These are phyloP conservation scores for Thereva nobilitata DNA, from an alignment of 2,888 invertebrate genomes.

Conservation along the genomic window DNA sequence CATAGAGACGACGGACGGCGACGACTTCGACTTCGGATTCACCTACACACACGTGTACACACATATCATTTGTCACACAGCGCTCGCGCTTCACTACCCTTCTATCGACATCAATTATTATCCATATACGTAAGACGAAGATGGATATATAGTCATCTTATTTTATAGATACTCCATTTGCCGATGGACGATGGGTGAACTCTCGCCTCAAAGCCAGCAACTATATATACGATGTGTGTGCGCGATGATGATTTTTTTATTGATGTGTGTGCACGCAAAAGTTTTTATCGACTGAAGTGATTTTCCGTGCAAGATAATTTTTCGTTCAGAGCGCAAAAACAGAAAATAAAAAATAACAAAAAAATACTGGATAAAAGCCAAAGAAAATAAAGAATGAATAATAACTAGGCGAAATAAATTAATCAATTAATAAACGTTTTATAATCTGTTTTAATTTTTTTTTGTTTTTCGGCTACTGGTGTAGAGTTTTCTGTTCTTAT, in stretches of 20 bases:
- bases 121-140: conserved; percentile 24
- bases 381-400: conserved; percentile 13
- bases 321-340: conserved; percentile 37
- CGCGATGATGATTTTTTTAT: conserved; percentile 11
- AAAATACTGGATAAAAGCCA: conserved; percentile 7
- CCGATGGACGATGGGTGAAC: no score
- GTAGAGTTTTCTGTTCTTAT: not conserved
- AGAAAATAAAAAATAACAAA: conserved; percentile 12
- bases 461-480: not conserved
- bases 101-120: not conserved
- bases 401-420: conserved; percentile 16
- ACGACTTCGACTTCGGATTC: conserved; percentile 3
- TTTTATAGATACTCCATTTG: conserved; percentile 18
- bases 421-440: conserved; percentile 32
- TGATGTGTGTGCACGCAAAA: conserved; percentile 38
- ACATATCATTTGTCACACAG: conserved; percentile 26
- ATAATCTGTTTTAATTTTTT: not conserved
- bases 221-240: conserved; percentile 16
- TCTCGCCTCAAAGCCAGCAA: no score
- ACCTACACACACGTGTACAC: conserved; percentile 23
- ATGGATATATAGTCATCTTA: conserved; percentile 20
- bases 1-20: conserved; percentile 3
- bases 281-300: conserved; percentile 43
- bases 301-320: conserved; percentile 42
- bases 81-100: conserved; percentile 31